These are phyloP conservation scores for Zoanthus sociatus DNA, from an alignment of 92 coral and sea anemone species.

Conservation along the genomic window DNA sequence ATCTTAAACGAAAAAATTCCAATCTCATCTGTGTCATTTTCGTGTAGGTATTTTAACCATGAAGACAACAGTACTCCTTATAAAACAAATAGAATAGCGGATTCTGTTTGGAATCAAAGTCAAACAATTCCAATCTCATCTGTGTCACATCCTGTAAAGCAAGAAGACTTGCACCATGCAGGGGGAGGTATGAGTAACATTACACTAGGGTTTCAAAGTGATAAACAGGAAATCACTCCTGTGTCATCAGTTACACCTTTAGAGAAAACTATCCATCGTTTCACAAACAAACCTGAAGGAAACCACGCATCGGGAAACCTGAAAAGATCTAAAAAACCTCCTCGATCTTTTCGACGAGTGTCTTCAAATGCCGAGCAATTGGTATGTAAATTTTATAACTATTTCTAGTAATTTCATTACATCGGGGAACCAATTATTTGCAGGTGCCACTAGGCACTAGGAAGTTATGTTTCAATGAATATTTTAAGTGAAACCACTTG, in stretches of 20 bases:
- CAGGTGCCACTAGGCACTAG: background rate
- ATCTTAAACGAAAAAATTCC: background rate
- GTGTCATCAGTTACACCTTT: background rate
- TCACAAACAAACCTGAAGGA: slow-evolving; percentile 9
- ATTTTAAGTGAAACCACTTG: too few species aligned
- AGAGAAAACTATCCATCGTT: slow-evolving; percentile 1
- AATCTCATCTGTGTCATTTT: slow-evolving; percentile 12
- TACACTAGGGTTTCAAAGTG: slow-evolving; percentile 23
- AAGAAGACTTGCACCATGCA: slow-evolving; percentile 19
- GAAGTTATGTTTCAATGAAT: background rate
- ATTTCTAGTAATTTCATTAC: background rate
- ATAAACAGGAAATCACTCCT: background rate
- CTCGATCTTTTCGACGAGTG: slow-evolving; percentile 65
- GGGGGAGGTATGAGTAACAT: slow-evolving; percentile 24
- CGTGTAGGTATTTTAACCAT: background rate
- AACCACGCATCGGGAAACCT: slow-evolving; percentile 55
- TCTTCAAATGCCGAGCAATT: slow-evolving; percentile 45
- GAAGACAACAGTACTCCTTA: background rate
- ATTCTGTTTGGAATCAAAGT: background rate
- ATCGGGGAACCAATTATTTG: background rate
- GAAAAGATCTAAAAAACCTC: slow-evolving; percentile 76
- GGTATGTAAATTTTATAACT: background rate
- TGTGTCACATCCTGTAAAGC: slow-evolving; percentile 8
- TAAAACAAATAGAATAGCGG: background rate
- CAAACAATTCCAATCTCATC: slow-evolving; percentile 3